These are phyloP conservation scores for Palythoa grandis DNA, from an alignment of 92 coral and sea anemone species.

Conservation along the genomic window DNA sequence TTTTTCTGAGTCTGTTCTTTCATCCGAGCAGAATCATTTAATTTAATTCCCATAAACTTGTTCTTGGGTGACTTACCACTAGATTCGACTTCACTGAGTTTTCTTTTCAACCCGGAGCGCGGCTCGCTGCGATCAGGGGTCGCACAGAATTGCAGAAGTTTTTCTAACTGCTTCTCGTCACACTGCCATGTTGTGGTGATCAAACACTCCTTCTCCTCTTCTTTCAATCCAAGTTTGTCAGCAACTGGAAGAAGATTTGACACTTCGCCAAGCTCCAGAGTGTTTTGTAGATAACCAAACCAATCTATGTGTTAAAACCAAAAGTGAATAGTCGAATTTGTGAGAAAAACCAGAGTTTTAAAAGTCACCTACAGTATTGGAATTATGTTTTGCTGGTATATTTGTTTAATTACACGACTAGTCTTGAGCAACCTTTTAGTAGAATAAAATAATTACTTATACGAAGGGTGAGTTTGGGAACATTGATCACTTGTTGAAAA, in stretches of 20 bases:
- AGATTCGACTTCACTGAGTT: constrained; percentile 4
- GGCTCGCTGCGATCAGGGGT: not conserved
- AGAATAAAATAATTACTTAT: no score
- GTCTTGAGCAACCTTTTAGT: no score
- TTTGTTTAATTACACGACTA: no score
- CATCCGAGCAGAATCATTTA: not conserved
- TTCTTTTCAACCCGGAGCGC: not conserved
- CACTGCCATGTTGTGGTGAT: not conserved
- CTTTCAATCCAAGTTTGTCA: constrained; percentile 11
- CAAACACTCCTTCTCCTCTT: not conserved
- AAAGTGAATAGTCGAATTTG: not conserved
- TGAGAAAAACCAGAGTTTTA: no score
- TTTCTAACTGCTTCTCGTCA: constrained; percentile 2
- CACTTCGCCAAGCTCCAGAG: constrained; percentile 5
- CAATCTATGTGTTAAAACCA: not conserved
- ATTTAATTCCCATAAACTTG: not conserved
- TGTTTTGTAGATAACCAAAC: not conserved
- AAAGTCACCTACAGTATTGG: no score
- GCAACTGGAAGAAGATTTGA: constrained; percentile 29
- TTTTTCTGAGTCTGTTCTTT: not conserved
- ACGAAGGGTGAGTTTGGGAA: no score
- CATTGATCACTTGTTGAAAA: no score
- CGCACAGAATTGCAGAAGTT: not conserved
- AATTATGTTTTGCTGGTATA: no score
- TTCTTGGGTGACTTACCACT: not conserved